phyloP scores from a whole-genome alignment of 2,113 vertebrate species.

The Caloenas nicobarica region DNA sequence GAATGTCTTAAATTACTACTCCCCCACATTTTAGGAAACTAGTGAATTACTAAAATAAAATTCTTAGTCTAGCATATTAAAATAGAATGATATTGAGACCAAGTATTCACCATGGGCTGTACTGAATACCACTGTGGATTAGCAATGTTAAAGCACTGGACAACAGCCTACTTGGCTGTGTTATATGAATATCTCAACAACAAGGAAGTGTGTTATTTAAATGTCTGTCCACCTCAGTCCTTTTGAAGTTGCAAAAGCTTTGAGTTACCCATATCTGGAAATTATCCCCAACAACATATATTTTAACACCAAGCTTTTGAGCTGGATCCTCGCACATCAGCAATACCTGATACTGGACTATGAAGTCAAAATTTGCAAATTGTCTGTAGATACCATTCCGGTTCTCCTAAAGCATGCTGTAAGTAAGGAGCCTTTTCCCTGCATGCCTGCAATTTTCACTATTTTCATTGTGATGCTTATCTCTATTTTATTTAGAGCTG shows the following conservation, averaged over 20 bases:
- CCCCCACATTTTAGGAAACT: not conserved
- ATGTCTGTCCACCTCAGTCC: not conserved
- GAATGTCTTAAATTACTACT: not conserved
- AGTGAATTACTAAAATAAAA: not conserved
- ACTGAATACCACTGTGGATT: not conserved
- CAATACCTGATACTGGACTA: not conserved
- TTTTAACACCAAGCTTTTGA: not conserved
- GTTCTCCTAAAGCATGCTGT: accelerated
- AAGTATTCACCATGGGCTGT: not conserved
- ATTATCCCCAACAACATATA: not conserved
- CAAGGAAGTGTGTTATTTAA: not conserved
- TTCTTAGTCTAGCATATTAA: not conserved
- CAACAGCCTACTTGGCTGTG: not conserved
- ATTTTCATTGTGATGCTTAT: not conserved
- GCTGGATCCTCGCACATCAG: not conserved
- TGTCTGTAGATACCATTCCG: not conserved
- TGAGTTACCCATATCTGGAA: not conserved
- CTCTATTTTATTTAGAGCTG: not conserved
- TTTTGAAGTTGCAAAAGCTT: not conserved
- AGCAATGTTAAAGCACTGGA: not conserved
- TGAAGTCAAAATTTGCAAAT: not conserved
- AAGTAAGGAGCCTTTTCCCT: not conserved
- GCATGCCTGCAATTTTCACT: not conserved
- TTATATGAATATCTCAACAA: not conserved
- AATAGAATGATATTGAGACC: not conserved